Conservation (phyloP, 2,888 invertebrate genomes). For the Folsomia manolachei region DNA sequence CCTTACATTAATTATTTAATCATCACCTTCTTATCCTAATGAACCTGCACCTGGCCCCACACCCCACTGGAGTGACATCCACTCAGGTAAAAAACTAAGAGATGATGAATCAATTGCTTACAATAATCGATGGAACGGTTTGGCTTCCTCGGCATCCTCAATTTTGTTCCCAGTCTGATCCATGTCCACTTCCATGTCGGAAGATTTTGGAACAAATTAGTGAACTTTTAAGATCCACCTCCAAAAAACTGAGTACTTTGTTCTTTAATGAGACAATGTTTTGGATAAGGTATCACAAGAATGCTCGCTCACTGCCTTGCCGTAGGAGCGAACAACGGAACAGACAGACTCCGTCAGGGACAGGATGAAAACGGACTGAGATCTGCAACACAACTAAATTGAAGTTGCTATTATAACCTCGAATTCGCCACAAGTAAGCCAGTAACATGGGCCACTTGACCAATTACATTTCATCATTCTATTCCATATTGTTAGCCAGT, state of each 20-base stretch:
- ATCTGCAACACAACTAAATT: conserved; percentile 23
- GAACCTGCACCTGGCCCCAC: too few relatives aligned
- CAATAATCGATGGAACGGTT: conserved; percentile 49
- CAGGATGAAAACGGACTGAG: conserved; percentile 23
- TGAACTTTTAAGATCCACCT: neutral
- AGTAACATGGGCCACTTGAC: conserved; percentile 29
- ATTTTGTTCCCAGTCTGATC: conserved; percentile 47
- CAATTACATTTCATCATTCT: conserved; percentile 37
- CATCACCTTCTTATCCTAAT: too few relatives aligned
- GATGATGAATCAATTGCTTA: conserved; percentile 35
- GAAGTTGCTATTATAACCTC: conserved; percentile 26
- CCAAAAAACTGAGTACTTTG: neutral
- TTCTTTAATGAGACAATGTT: too few relatives aligned
- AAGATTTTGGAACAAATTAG: too few relatives aligned
- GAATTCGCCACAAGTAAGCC: conserved; percentile 24
- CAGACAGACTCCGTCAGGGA: conserved; percentile 24
- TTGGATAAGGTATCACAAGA: conserved; percentile 4
- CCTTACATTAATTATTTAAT: too few relatives aligned
- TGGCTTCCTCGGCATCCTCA: conserved; percentile 46
- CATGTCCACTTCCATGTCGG: conserved; percentile 38
- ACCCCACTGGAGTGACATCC: neutral
- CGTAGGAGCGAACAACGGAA: neutral
- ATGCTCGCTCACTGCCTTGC: too few relatives aligned
- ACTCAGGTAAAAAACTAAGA: neutral
- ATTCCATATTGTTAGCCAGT: neutral